Evolutionary conservation across 2,797 vertebrate species (phyloP), one percentile per base, ranked within the genome.

Genomic region (Cuniculus paca): DNA sequence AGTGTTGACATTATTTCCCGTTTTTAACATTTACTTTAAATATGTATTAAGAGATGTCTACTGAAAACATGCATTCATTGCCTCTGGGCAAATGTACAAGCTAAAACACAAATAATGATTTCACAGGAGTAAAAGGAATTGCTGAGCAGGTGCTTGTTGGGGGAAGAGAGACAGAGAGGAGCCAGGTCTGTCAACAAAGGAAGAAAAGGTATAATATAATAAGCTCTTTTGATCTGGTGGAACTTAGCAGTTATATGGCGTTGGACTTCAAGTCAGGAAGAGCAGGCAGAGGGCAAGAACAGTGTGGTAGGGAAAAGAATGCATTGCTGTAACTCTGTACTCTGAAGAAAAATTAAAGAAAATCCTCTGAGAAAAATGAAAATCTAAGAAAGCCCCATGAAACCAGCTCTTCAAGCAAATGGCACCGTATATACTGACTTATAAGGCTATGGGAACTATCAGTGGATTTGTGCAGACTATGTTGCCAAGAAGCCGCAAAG

Each of bases 11-110:
- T 85, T 58, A 63, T 94, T 72, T 78, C 72, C 39, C 91, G 94
- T 77, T 95, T 95, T 87, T 91, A 84, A 81, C 36, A 83, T 9
- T 85, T 88, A 34, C 85, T 96, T 97, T 82, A 90, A 97, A 96
- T 93, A 96, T 75, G 63, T 63, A 92, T 91, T 92, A 92, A n/a
- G 86, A 56, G 28, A 54, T 83, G 48, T 88, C 77, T 85, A 22
- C 79, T 74, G 58, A 77, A 91, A 93, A 84, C 85, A 85, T 6
- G 24, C 74, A 84, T 36, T 79, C 82, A 14, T 84, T 60, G 87
- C 95, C 94, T 97, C 84, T 83, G 58, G 95, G 94, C 93, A 97
- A 84, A 93, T 56, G 26, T 80, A 83, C 24, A 52, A 87, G 72
- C 54, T 78, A 50, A 95, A 90, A 93, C n/a, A 84, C 58, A 97